phyloP scores from a whole-genome alignment of 2,888 invertebrate species.

The Antheraea yamamai region DNA sequence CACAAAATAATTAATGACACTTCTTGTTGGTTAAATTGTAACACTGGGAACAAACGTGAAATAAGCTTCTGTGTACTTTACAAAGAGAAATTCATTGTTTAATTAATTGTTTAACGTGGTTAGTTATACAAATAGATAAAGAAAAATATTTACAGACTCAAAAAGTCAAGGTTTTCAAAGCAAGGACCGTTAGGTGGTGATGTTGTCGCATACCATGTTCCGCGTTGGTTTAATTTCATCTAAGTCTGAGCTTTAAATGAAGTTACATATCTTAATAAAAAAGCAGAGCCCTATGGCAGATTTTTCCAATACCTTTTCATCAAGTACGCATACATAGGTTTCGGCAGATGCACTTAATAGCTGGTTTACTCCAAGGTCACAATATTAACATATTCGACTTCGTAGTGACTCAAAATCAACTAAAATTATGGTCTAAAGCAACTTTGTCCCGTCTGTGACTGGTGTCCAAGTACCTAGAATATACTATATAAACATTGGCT shows the following conservation, averaged over 20 bases:
- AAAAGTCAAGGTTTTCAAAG: background rate
- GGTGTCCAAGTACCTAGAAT: too few relatives aligned
- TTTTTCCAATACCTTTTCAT: background rate
- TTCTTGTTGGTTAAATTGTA: background rate
- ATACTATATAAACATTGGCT: too few relatives aligned
- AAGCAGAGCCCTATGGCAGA: background rate
- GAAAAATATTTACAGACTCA: background rate
- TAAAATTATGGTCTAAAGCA: too few relatives aligned
- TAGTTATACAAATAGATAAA: background rate
- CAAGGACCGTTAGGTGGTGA: background rate
- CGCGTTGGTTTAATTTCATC: background rate
- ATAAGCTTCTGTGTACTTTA: background rate
- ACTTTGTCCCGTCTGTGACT: too few relatives aligned
- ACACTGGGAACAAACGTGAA: background rate
- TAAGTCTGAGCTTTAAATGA: background rate
- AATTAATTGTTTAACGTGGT: background rate
- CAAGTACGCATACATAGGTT: background rate
- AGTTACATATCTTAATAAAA: background rate
- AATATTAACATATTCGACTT: background rate
- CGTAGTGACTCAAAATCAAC: background rate
- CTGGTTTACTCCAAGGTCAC: too few relatives aligned
- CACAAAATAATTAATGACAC: conserved; percentile 1
- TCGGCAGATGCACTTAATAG: background rate
- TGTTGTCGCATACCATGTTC: background rate
- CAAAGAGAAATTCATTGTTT: background rate